Conservation (phyloP, 92 coral and sea anemone genomes). For the Epizoanthus scotinus region DNA sequence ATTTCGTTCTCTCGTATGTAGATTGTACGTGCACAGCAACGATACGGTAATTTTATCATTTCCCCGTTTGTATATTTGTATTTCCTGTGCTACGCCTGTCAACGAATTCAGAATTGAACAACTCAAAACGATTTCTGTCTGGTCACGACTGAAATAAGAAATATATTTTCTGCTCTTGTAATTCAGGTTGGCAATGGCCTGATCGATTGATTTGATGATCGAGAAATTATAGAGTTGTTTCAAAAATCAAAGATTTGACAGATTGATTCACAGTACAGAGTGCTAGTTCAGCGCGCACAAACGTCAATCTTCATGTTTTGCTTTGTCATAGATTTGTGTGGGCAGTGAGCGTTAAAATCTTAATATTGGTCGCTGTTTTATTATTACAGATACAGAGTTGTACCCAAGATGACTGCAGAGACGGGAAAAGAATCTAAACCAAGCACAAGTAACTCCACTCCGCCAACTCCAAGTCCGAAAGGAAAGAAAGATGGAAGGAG, state of each 20-base stretch:
- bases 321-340: neutral
- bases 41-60: neutral
- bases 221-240: neutral
- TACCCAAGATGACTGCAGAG: conserved; percentile 51
- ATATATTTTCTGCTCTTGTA: neutral
- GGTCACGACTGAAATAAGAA: neutral
- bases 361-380: neutral
- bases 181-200: neutral
- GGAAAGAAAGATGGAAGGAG: conserved; percentile 52
- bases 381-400: conserved; percentile 4
- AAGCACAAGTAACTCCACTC: conserved; percentile 19
- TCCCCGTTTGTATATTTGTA: neutral
- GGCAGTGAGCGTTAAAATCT: neutral
- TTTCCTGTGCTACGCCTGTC: neutral
- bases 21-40: neutral
- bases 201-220: neutral
- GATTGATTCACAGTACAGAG: neutral
- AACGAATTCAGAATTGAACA: neutral
- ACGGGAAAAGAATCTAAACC: conserved; percentile 38
- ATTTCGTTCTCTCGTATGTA: too few relatives aligned
- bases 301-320: conserved; percentile 8
- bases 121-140: neutral
- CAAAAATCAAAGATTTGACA: neutral
- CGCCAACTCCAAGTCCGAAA: conserved; percentile 38
- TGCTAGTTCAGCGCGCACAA: neutral